Conservation (phyloP, 2,113 vertebrate genomes). For the Murina feae region DNA sequence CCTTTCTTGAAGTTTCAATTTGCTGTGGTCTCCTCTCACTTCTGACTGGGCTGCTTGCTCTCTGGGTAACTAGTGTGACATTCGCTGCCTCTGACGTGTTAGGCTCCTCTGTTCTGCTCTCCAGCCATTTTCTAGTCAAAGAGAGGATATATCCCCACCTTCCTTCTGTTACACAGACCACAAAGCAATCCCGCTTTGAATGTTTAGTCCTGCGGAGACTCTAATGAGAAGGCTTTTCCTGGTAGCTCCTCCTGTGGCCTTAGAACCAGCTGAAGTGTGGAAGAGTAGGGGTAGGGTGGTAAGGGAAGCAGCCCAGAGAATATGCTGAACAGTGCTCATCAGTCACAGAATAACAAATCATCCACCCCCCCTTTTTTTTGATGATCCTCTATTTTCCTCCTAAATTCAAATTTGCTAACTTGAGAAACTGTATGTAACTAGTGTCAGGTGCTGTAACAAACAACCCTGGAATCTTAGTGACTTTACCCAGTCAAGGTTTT, state of each 20-base stretch:
- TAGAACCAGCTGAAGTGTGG: not conserved
- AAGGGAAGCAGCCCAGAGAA: not conserved
- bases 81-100: not conserved
- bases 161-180: not conserved
- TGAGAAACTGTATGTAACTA: not conserved
- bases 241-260: not conserved
- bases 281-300: accelerated
- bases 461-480: not conserved
- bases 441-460: not conserved
- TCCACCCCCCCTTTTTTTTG: not conserved
- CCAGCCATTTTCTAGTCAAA: not conserved
- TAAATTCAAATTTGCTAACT: not conserved
- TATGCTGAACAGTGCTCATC: not conserved
- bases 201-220: not conserved
- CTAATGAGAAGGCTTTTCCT: not conserved
- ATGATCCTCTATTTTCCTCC: not conserved
- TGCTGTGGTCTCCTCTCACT: not conserved
- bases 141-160: not conserved
- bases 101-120: not conserved
- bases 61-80: not conserved
- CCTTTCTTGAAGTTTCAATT: not conserved
- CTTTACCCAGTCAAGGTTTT: not conserved
- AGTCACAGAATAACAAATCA: not conserved
- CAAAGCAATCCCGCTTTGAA: not conserved
- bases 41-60: not conserved